A percentile compares a stretch with the other conserved stretches of the same genome.
Evolutionary conservation across 2,888 invertebrate genomes (phyloP).

Genomic region (Leptopterna dolabrata): DNA sequence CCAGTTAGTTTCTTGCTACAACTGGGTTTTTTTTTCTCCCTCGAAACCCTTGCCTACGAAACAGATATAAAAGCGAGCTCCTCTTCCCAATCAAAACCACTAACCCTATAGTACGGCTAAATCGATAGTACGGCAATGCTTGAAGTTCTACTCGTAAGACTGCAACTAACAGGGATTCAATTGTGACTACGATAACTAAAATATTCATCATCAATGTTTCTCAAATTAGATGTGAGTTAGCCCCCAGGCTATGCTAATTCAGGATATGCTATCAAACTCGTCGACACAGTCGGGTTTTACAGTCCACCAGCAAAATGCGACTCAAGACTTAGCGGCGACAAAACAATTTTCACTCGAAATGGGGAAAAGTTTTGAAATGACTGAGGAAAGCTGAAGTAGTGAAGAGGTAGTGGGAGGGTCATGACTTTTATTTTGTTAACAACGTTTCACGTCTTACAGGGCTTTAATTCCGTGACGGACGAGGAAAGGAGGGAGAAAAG

Average conservation of each 20-base stretch:
- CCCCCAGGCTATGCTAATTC: too few relatives aligned
- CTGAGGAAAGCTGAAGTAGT: background rate
- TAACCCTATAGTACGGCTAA: too few relatives aligned
- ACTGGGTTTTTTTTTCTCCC: too few relatives aligned
- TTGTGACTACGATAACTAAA: too few relatives aligned
- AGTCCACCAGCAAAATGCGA: background rate
- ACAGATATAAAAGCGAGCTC: too few relatives aligned
- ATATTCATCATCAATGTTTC: background rate
- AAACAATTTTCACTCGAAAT: background rate
- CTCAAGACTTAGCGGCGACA: background rate
- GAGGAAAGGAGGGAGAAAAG: background rate
- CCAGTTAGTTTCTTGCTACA: too few relatives aligned
- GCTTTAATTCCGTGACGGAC: slow-evolving; percentile 29
- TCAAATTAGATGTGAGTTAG: too few relatives aligned
- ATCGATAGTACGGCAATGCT: too few relatives aligned
- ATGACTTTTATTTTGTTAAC: slow-evolving; percentile 42
- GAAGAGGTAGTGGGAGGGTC: background rate
- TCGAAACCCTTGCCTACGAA: too few relatives aligned
- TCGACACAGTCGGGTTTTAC: background rate
- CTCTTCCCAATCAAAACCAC: too few relatives aligned
- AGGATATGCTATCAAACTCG: background rate
- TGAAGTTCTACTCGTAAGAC: too few relatives aligned
- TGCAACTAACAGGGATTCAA: too few relatives aligned
- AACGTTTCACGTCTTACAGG: slow-evolving; percentile 37
- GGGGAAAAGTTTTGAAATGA: slow-evolving; percentile 12